Evolutionary conservation across 37 sponge, comb jelly and placozoan species (phyloP).

Genomic region (Aphrocallistes beatrix): DNA sequence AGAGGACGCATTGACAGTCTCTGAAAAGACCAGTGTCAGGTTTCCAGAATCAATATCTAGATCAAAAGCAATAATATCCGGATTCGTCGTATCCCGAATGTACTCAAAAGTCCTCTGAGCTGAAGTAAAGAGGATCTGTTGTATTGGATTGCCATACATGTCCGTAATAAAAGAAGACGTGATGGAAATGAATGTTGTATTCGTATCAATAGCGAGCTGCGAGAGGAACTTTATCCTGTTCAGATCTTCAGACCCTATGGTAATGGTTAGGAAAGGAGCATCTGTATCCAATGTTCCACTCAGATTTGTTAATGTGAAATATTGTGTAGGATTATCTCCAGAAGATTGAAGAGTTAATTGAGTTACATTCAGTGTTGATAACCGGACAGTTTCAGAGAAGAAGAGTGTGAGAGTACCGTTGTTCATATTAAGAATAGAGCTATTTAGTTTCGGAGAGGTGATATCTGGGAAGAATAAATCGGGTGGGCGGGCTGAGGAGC

Average conservation of each 20-base stretch:
- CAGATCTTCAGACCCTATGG: conserved; percentile 47
- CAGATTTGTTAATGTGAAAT: conserved; percentile 19
- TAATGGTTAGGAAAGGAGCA: conserved; percentile 31
- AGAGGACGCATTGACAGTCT: conserved; percentile 71
- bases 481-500: conserved; percentile 5
- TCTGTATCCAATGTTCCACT: conserved; percentile 26
- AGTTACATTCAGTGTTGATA: conserved; percentile 43
- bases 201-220: conserved; percentile 25
- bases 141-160: conserved; percentile 57
- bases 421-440: conserved; percentile 49
- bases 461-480: background rate
- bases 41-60: conserved; percentile 55
- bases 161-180: conserved; percentile 44
- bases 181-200: conserved; percentile 49
- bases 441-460: conserved; percentile 25
- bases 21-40: conserved; percentile 58
- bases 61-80: conserved; percentile 38
- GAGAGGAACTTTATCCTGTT: conserved; percentile 48
- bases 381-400: conserved; percentile 63
- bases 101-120: conserved; percentile 31
- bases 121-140: conserved; percentile 28
- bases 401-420: conserved; percentile 31
- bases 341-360: conserved; percentile 42
- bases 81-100: conserved; percentile 50
- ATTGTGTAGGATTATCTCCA: background rate